Evolutionary conservation across 2,113 vertebrate genomes (phyloP).

Genomic region (Hippocampus mohnikei): DNA sequence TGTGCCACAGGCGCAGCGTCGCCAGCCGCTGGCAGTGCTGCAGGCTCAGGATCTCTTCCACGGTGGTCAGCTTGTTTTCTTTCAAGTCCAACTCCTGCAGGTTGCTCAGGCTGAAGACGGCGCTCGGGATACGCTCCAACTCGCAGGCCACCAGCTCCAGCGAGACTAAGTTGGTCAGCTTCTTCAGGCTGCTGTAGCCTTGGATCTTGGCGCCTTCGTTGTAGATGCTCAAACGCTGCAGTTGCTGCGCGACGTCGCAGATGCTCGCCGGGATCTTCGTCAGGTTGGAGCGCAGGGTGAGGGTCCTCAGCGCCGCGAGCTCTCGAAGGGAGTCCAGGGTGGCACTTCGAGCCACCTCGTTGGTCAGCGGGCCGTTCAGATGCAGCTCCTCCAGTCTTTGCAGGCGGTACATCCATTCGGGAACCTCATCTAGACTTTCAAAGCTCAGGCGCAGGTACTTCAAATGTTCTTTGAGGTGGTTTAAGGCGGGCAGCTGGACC

Average conservation of each 20-base stretch:
- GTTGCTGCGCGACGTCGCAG: slow-evolving; percentile 72
- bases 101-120: slow-evolving; percentile 79
- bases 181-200: slow-evolving; percentile 81
- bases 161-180: slow-evolving; percentile 71
- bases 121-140: slow-evolving; percentile 84
- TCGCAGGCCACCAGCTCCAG: slow-evolving; percentile 79
- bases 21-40: slow-evolving; percentile 83
- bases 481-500: slow-evolving; percentile 76
- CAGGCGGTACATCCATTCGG: slow-evolving; percentile 81
- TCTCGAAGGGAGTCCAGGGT: slow-evolving; percentile 78
- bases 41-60: slow-evolving; percentile 86
- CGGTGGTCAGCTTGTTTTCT: slow-evolving; percentile 81
- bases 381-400: slow-evolving; percentile 80
- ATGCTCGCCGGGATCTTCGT: slow-evolving; percentile 79
- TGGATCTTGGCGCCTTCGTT: slow-evolving; percentile 79
- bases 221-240: slow-evolving; percentile 76
- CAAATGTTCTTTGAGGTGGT: slow-evolving; percentile 76
- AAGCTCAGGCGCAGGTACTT: slow-evolving; percentile 77
- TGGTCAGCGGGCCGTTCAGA: slow-evolving; percentile 74
- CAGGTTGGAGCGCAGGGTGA: slow-evolving; percentile 75
- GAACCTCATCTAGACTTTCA: slow-evolving; percentile 75
- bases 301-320: slow-evolving; percentile 75
- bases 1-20: slow-evolving; percentile 82
- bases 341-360: slow-evolving; percentile 69
- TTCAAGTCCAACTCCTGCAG: slow-evolving; percentile 83